These are phyloP conservation scores for Ranitomeya imitator DNA, from an alignment of 2,113 vertebrate species.

Conservation along the genomic window DNA sequence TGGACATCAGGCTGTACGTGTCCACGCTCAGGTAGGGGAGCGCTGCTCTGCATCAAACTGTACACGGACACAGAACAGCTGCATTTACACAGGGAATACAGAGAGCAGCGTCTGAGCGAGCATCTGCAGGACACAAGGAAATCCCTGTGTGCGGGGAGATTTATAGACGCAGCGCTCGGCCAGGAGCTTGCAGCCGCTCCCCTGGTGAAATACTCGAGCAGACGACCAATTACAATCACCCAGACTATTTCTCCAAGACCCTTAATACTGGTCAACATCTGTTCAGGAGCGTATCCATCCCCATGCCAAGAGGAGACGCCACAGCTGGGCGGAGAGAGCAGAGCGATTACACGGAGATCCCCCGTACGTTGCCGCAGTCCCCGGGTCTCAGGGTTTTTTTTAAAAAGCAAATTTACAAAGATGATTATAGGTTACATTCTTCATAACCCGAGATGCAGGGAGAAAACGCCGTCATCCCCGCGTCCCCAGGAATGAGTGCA, in stretches of 20 bases:
- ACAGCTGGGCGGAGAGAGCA: constrained; percentile 24
- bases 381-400: background rate
- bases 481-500: background rate
- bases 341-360: constrained; percentile 54
- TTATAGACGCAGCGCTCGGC: background rate
- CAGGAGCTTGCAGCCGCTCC: constrained; percentile 37
- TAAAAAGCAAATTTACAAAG: background rate
- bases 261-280: constrained; percentile 58
- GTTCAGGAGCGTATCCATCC: constrained; percentile 53
- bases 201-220: constrained; percentile 60
- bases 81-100: background rate
- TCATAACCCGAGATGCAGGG: background rate
- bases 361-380: constrained; percentile 32
- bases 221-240: constrained; percentile 58
- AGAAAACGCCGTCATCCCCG: background rate
- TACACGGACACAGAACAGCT: background rate
- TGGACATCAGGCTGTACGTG: no score
- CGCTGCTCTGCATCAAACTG: background rate
- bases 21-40: background rate
- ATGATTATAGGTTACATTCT: background rate
- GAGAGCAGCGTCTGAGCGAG: background rate
- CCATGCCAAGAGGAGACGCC: constrained; percentile 46
- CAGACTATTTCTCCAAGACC: constrained; percentile 40
- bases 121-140: background rate
- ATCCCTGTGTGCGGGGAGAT: background rate